Conservation (phyloP, 2,888 invertebrate genomes). For the Catocala nupta region DNA sequence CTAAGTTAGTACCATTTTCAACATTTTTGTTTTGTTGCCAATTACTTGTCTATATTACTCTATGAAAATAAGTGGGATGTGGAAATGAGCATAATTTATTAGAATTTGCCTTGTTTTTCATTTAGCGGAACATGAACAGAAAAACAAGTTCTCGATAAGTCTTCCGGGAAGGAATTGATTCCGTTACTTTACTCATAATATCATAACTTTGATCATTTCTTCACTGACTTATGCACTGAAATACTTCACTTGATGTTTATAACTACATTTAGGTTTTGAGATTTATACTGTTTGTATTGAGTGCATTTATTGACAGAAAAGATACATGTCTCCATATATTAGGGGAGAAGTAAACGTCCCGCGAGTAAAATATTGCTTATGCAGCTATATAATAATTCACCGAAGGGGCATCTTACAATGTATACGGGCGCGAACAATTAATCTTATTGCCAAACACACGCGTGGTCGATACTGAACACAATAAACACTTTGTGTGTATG, state of each 20-base stretch:
- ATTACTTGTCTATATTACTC: neutral
- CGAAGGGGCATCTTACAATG: slow-evolving; percentile 58
- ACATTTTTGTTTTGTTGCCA: neutral
- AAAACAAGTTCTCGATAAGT: slow-evolving; percentile 69
- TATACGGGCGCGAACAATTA: slow-evolving; percentile 68
- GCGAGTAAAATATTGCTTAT: slow-evolving; percentile 61
- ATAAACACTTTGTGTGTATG: slow-evolving; percentile 46
- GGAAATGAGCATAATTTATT: slow-evolving; percentile 48
- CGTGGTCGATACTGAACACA: slow-evolving; percentile 50
- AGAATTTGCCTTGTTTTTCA: slow-evolving; percentile 37
- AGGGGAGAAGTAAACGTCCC: slow-evolving; percentile 52
- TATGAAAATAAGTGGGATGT: neutral
- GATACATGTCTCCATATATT: slow-evolving; percentile 59
- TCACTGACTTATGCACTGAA: slow-evolving; percentile 51
- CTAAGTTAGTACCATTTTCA: neutral
- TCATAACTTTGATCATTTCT: slow-evolving; percentile 57
- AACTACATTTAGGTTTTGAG: slow-evolving; percentile 32
- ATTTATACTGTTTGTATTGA: slow-evolving; percentile 69
- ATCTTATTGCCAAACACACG: slow-evolving; percentile 71
- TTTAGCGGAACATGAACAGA: slow-evolving; percentile 49
- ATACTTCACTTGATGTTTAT: slow-evolving; percentile 52
- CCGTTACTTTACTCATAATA: slow-evolving; percentile 53
- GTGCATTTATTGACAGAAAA: slow-evolving; percentile 61
- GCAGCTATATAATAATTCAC: slow-evolving; percentile 69
- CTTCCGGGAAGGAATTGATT: slow-evolving; percentile 63